Conservation (phyloP, 1,140 invertebrate species). For the Protaetia brevitarsis region DNA sequence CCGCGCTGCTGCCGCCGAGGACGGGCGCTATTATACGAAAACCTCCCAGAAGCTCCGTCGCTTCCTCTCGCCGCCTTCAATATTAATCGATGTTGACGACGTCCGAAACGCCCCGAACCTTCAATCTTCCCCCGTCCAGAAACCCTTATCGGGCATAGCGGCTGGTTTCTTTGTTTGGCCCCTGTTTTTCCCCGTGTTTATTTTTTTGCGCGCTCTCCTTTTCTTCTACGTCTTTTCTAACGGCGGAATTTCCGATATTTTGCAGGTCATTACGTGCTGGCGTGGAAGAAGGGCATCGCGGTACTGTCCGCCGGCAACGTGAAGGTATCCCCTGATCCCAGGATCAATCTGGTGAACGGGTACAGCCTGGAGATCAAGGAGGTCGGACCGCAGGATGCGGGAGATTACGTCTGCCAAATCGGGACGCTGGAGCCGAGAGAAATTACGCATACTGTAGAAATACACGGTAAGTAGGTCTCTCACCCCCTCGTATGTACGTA, state of each 20-base stretch:
- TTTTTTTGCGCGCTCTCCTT: not conserved
- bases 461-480: conserved; percentile 59
- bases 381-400: conserved; percentile 56
- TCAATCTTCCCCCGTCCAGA: too few species aligned
- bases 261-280: conserved; percentile 54
- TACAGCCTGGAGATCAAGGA: conserved; percentile 58
- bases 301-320: conserved; percentile 58
- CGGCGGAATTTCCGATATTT: conserved; percentile 27
- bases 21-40: too few species aligned
- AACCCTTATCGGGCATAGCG: too few species aligned
- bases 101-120: too few species aligned
- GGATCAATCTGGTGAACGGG: conserved; percentile 54
- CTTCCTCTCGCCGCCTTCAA: too few species aligned
- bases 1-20: too few species aligned
- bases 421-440: conserved; percentile 57
- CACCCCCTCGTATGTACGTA: not conserved
- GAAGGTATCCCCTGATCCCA: conserved; percentile 58
- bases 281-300: conserved; percentile 58
- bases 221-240: not conserved
- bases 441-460: conserved; percentile 59
- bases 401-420: conserved; percentile 61
- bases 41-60: too few species aligned
- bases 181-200: not conserved
- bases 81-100: too few species aligned
- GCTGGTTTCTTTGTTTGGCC: too few species aligned